A percentile compares a stretch with the other conserved stretches of the same genome.
Conservation (phyloP, 2,888 invertebrate genomes). For the Cataglyphis rosenhaueri region DNA sequence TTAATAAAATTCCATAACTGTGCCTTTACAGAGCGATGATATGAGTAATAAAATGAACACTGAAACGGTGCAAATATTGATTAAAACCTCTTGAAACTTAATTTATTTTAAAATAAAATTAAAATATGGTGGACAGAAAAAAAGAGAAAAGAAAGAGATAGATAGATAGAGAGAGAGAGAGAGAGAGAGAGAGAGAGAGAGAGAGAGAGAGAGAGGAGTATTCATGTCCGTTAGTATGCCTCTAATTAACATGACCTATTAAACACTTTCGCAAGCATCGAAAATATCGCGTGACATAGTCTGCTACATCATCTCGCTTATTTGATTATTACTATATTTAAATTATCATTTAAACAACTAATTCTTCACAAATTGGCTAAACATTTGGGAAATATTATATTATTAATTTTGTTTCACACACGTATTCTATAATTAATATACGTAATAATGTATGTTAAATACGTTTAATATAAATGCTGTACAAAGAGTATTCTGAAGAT, state of each 20-base stretch:
- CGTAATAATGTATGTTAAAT: constrained; percentile 3
- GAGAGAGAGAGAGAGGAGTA: not conserved
- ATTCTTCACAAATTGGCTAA: constrained; percentile 31
- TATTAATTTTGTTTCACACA: constrained; percentile 13
- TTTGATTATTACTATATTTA: constrained; percentile 41
- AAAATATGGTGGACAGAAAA: not conserved
- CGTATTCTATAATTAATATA: not conserved
- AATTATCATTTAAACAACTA: constrained; percentile 36
- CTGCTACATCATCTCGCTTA: not conserved
- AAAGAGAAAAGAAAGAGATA: not conserved
- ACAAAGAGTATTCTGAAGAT: not conserved
- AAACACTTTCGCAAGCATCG: constrained; percentile 18
- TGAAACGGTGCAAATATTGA: constrained; percentile 17
- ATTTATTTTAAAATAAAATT: constrained; percentile 38
- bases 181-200: not conserved
- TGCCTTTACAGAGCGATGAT: not conserved
- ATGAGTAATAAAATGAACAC: constrained; percentile 18
- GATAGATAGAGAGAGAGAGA: not conserved
- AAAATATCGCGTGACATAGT: constrained; percentile 28
- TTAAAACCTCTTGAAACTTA: constrained; percentile 17
- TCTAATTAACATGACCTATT: constrained; percentile 45
- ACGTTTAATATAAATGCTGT: not conserved
- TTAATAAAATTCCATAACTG: constrained; percentile 16
- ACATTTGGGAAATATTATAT: constrained; percentile 24
- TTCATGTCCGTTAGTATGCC: constrained; percentile 5